Conservation (phyloP, 2,888 invertebrate genomes). For the Phortica okadai region DNA sequence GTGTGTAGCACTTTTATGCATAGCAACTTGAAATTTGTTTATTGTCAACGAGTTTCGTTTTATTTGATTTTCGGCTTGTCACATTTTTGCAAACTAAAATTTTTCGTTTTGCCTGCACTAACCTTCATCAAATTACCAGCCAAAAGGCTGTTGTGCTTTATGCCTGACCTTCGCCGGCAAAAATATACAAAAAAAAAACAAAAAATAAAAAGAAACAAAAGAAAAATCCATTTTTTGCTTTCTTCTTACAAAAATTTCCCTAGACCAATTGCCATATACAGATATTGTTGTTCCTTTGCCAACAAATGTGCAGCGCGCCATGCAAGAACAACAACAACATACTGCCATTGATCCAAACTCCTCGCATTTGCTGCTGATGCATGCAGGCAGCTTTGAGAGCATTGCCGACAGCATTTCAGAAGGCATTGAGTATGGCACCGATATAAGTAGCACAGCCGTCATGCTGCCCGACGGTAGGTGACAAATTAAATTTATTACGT, state of each 20-base stretch:
- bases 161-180: no score
- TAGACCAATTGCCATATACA: conserved; percentile 10
- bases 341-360: conserved; percentile 6
- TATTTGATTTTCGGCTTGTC: conserved; percentile 9
- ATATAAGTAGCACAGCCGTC: conserved; percentile 69
- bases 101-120: no score
- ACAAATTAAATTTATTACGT: conserved; percentile 1
- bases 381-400: conserved; percentile 22
- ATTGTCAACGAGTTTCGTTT: not conserved
- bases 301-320: no score
- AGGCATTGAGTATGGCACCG: conserved; percentile 82
- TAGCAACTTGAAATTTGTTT: not conserved
- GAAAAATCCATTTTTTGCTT: no score
- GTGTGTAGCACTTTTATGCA: no score
- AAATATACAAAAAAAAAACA: no score
- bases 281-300: not conserved
- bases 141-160: no score
- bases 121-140: no score
- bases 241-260: not conserved
- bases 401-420: conserved; percentile 72
- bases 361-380: conserved; percentile 18
- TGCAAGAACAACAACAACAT: not conserved
- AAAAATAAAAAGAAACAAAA: no score
- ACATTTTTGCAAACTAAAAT: not conserved
- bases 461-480: not conserved